A percentile compares a stretch with the other conserved stretches of the same genome.
phyloP scores from a whole-genome alignment of 2,797 vertebrate genomes.

The Ceryle rudis region DNA sequence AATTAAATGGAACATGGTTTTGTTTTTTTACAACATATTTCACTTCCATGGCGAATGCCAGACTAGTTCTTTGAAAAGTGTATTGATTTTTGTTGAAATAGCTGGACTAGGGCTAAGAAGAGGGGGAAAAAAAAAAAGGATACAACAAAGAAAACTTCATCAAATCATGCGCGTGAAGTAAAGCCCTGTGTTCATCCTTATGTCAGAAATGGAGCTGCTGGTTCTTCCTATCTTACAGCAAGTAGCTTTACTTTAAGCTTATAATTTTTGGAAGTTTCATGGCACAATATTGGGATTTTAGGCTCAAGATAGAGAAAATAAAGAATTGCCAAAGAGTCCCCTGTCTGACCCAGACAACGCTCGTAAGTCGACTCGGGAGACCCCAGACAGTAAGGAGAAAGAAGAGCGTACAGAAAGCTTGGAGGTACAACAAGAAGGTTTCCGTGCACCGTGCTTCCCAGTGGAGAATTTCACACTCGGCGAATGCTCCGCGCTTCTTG shows the following conservation, averaged over 20 bases:
- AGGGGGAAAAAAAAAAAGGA: background rate
- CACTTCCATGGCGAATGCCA: background rate
- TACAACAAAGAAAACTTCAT: background rate
- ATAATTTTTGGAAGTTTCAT: background rate
- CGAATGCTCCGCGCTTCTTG: background rate
- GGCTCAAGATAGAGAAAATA: slow-evolving; percentile 86
- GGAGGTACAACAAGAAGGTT: slow-evolving; percentile 77
- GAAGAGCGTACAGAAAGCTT: slow-evolving; percentile 84
- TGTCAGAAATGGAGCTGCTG: background rate
- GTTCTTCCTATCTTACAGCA: background rate
- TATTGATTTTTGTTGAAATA: background rate
- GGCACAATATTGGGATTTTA: slow-evolving; percentile 56
- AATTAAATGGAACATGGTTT: background rate
- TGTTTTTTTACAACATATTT: rapidly evolving
- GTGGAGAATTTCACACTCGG: background rate
- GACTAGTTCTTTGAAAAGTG: background rate
- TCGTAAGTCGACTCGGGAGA: slow-evolving; percentile 82
- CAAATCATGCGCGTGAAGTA: background rate
- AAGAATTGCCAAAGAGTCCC: slow-evolving; percentile 81
- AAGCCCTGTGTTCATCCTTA: background rate
- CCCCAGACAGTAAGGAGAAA: slow-evolving; percentile 84
- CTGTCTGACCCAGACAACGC: slow-evolving; percentile 80
- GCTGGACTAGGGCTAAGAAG: background rate
- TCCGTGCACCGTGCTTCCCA: background rate
- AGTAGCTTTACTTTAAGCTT: background rate